Base-by-base conservation (phyloP, 2,888 invertebrate genomes). In the Taenaris catops region DNA sequence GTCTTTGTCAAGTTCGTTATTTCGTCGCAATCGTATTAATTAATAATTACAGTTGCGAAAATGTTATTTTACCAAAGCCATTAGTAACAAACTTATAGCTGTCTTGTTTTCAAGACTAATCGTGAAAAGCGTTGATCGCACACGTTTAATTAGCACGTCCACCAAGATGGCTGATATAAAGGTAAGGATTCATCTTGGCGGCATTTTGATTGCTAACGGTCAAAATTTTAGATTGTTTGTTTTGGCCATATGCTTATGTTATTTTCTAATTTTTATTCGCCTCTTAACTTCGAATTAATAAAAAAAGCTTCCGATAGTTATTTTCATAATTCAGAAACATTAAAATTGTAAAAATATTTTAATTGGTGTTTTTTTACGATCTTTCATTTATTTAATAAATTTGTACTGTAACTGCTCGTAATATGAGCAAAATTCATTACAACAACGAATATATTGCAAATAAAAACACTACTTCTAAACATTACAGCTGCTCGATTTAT, bases 101-200 rank as follows among this genome's bases (percentile, higher is more conserved):
- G 58, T 61, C 55, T 59, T 72, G 54, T 55, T 63, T 49, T 49
- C 56, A 53, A 68, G 63, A 58, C 63, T 58, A 55, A 63, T 55
- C 40, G 50, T 61, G 51, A 51, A 49, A 62, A 55, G 80, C 81
- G 73, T 76, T 65, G 65, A 76, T 73, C 74, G 73, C 73, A 57
- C 53, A 55, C 64, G 64, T 55, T 61, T 57, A 58, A 60, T 59
- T 54, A 63, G 55, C 57, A 72, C 59, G 41, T 56, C 56, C 38
- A 50, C 52, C 75, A 86, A 84, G 68, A 86, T 87, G 87, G 84
- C 87, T 79, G 87, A 87, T 86, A 84, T 87, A 66, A 86, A 84
- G 81, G 87, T 87, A 61, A 75, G 73, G 47, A 26, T 36, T 36
- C 53, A 51, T 50, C 67, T 83, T 84, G 80, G 86, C 86, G 86